Evolutionary conservation across 2,797 vertebrate species (phyloP), one percentile per base, ranked within the genome.

Genomic region (Margarornis squamiger): DNA sequence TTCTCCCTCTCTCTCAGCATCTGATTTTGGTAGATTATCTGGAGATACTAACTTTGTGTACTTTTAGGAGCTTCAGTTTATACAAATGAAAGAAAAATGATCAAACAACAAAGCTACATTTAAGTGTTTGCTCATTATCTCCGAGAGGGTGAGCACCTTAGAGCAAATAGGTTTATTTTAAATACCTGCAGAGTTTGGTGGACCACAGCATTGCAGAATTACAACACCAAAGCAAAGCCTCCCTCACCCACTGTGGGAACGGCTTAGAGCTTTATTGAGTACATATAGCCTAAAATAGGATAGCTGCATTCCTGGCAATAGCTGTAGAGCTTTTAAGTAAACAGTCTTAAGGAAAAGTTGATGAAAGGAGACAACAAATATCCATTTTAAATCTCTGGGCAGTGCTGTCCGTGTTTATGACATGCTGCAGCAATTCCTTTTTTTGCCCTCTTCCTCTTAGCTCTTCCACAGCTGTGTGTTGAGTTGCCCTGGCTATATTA

Each of bases 351-450:
- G 24, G 49, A 88, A 75, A 93, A 92, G 57, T 26, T 86, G 65
- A 88, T 80, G 75, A 91, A 95, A 95, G 45, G 45, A 87, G 75
- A 65, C 27, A 92, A 95, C n/a, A 65, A 86, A 49, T 29, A 36
- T 23, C 6, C 45, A 61, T 57, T 76, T 84, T 46, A 84, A 62
- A 51, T 75, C 71, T 86, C 58, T 75, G n/a, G 36, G 36, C n/a
- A 55, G 27, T 19, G 38, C 65, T 65, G 36, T 30, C 72, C 1
- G 0, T 70, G 59, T 65, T 84, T 48, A 61, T 6, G 57, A 58
- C 22, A 38, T 7, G 38, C 45, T 92, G 72, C 68, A 77, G 58
- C 54, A 72, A 77, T 65, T 75, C 18, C 7, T 54, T 46, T 66
- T 66, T 77, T n/a, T 45, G 9, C 36, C 80, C 11, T 63, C 32